Base-by-base conservation (phyloP, 2,888 invertebrate species). In the Lobophora halterata region DNA sequence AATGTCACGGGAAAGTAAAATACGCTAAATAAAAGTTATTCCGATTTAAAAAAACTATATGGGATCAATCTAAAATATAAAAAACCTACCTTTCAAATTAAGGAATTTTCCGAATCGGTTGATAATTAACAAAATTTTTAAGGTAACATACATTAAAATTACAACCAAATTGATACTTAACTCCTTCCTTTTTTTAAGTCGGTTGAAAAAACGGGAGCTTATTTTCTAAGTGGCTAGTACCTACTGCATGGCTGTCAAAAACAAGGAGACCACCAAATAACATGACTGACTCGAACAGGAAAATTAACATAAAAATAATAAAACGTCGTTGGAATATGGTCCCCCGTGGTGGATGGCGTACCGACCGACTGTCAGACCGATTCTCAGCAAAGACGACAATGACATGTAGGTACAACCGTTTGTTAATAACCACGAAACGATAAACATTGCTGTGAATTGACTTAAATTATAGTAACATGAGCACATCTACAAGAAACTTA, bases 241-340 rank as follows among this genome's bases (percentile, higher is more conserved):
- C 11, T 25, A 37, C 38, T 23, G 7, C 31, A 32, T 32, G 35
- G 33, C 30, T 52, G 45, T 46, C 40, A 44, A 48, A 42, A 37
- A 33, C 29, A 47, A 44, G 42, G 54, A 57, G 54, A n/a, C 65
- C 58, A 53, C 51, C 55, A 63, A 67, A 71, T 71, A 61, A 65
- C 57, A 66, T 72, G 69, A 65, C 69, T 64, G 57, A 67, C 57
- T 65, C 55, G 58, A 67, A 63, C 60, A 51, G 55, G 52, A 37
- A 54, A 68, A 81, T 81, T 80, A 78, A 68, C 81, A 80, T 80
- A 78, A 79, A 80, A 80, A 80, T 81, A 79, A 78, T 80, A 80
- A 75, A 78, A 72, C 61, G 73, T 72, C 74, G 70, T 65, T 59
- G 60, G 63, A 63, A 68, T 59, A 60, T 54, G 59, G 71, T 68